Evolutionary conservation across 2,888 invertebrate genomes (phyloP), one percentile per base, ranked within the genome.

Genomic region (Clepsis dumicolana): DNA sequence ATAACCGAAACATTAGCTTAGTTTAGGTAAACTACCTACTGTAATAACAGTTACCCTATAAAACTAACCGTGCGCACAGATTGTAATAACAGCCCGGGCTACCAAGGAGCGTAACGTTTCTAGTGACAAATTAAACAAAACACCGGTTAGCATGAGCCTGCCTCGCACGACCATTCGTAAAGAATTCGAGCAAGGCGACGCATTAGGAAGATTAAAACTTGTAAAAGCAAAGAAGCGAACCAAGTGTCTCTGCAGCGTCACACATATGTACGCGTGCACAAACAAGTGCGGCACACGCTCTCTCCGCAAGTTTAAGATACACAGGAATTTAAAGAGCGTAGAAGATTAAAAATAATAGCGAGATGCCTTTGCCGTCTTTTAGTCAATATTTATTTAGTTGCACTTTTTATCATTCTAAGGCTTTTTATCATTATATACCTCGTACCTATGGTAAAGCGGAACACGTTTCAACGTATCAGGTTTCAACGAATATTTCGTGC

Each of bases 141-240:
- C 74, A 75, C 75, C 79, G 76, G 81, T 54, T 59, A 78, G 79
- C 77, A 80, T 80, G 82, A 86, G 77, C 80, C 79, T 74, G 77
- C 32, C 25, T 61, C 18, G 54, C 73, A 79, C 81, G 77, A 84
- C 79, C 82, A 83, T 88, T 90, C 84, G 83, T 84, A 78, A 86
- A 88, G 85, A 83, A 83, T 80, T 76, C 78, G 80, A 77, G 83
- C 80, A 82, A 87, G 82, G 82, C 84, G 85, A 86, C 81, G 85
- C 93, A 93, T 93, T 93, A 92, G 91, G 85, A 82, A 91, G 91
- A 93, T 93, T 93, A 90, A 91, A 92, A 91, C 82, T 87, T 86
- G 85, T 84, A 87, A 89, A 90, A 86, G 90, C 87, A 86, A 86
- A 87, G 86, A 85, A 87, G 80, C 83, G 82, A 74, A 80, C 74